These are phyloP conservation scores for Oophaga pumilio DNA, from an alignment of 2,113 vertebrate species.

Conservation along the genomic window DNA sequence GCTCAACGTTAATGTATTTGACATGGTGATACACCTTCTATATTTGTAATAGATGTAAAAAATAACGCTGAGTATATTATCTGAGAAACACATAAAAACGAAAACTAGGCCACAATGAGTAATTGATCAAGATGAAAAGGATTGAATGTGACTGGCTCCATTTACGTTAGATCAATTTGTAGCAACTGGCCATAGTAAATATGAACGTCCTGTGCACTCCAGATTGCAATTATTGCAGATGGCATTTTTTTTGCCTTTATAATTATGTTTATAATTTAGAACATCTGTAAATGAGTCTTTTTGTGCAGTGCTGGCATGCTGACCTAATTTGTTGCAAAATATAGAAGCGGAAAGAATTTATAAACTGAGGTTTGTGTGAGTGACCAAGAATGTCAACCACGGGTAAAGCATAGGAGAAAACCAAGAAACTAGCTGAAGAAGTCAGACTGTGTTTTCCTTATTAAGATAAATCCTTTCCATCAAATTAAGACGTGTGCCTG, in stretches of 20 bases:
- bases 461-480: neutral
- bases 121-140: neutral
- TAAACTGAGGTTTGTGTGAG: slow-evolving; percentile 20
- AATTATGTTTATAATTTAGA: slow-evolving; percentile 7
- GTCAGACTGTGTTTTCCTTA: neutral
- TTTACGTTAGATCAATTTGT: neutral
- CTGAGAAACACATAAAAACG: neutral
- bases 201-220: neutral
- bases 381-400: slow-evolving; percentile 1
- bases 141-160: neutral
- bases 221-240: slow-evolving; percentile 10
- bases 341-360: slow-evolving; percentile 9
- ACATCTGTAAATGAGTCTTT: slow-evolving; percentile 17
- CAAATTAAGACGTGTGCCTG: neutral
- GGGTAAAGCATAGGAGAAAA: slow-evolving; percentile 3
- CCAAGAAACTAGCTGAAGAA: neutral
- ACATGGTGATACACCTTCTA: neutral
- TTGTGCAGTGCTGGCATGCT: slow-evolving; percentile 16
- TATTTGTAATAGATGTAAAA: neutral
- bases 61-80: neutral
- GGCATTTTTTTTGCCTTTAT: neutral
- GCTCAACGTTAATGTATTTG: neutral
- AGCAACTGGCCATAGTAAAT: neutral
- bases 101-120: neutral
- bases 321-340: slow-evolving; percentile 27